Evolutionary conservation across 2,113 vertebrate species (phyloP).

Genomic region (Sorex araneus): DNA sequence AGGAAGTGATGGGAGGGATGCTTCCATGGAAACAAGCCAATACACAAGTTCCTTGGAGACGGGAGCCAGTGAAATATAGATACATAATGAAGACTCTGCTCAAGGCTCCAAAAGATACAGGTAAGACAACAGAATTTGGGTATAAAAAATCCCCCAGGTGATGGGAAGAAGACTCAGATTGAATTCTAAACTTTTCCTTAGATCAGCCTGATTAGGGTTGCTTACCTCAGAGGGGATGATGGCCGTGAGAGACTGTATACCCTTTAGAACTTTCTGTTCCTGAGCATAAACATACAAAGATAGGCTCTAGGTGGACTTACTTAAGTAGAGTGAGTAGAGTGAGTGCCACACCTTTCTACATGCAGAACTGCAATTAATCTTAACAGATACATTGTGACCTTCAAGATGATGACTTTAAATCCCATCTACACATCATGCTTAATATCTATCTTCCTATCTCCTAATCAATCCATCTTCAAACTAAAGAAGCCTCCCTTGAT

Average conservation of each 20-base stretch:
- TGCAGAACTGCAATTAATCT: background rate
- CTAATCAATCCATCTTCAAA: background rate
- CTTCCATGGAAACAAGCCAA: background rate
- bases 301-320: background rate
- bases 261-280: conserved; percentile 48
- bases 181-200: conserved; percentile 21
- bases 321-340: conserved; percentile 6
- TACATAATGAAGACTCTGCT: background rate
- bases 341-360: background rate
- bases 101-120: background rate
- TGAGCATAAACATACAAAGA: background rate
- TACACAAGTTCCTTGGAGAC: background rate
- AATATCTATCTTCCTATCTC: background rate
- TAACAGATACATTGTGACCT: background rate
- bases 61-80: conserved; percentile 24
- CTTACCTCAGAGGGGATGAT: conserved; percentile 32
- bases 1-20: background rate
- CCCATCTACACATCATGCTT: background rate
- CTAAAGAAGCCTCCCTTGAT: background rate
- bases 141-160: background rate
- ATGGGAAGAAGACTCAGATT: background rate
- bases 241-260: background rate
- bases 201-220: background rate
- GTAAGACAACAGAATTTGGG: background rate
- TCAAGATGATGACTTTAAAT: conserved; percentile 40